These are phyloP conservation scores for Butorides virescens DNA, from an alignment of 2,113 vertebrate species.

Conservation along the genomic window DNA sequence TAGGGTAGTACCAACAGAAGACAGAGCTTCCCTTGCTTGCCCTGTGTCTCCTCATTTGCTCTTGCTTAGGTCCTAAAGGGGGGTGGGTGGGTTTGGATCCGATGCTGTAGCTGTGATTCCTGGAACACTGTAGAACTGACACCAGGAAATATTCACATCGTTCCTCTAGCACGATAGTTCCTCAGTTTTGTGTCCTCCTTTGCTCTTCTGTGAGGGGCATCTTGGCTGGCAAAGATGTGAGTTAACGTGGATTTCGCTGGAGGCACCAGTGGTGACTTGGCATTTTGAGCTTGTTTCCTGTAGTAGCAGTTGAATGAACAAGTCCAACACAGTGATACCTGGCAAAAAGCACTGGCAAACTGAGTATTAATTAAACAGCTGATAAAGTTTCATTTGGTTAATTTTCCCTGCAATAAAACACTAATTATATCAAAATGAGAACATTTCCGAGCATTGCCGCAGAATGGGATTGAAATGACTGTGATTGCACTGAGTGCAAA, in stretches of 20 bases:
- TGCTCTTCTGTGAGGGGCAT: background rate
- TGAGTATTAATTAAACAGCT: conserved; percentile 61
- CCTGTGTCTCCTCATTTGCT: background rate
- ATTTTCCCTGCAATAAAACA: conserved; percentile 40
- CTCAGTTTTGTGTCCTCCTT: background rate
- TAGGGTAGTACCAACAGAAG: background rate
- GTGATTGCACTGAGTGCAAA: background rate
- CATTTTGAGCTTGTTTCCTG: background rate
- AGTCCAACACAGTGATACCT: background rate
- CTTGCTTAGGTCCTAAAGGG: background rate
- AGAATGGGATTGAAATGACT: background rate
- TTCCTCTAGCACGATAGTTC: background rate
- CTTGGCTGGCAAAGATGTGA: background rate
- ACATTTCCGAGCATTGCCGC: background rate
- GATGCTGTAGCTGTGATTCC: background rate
- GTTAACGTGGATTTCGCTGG: background rate
- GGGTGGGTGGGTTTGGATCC: background rate
- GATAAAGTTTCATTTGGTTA: conserved; percentile 67
- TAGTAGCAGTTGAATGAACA: background rate
- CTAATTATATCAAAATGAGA: background rate
- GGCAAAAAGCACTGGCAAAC: conserved; percentile 40
- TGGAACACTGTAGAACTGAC: background rate
- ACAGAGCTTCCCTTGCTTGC: fast-evolving
- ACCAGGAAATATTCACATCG: background rate
- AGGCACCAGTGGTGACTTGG: background rate